Base-by-base conservation (phyloP, 2,797 vertebrate species). In the Sitta carolinensis region DNA sequence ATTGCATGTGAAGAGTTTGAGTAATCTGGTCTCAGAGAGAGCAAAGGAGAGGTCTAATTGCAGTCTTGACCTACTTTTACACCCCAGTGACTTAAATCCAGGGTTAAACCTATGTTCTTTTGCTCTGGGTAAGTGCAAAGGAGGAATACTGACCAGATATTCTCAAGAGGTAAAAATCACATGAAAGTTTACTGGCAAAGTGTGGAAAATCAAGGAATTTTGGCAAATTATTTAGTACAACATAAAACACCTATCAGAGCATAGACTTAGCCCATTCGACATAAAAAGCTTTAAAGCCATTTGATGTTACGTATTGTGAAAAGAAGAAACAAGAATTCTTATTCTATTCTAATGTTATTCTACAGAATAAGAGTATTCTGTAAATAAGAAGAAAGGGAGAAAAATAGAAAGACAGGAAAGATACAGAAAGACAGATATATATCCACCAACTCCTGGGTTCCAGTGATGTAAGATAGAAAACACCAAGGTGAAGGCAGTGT, bases 391-490 rank as follows among this genome's bases (percentile, higher is more conserved):
- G 45, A 45, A 45, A 45, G 45, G 45, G 10, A 45, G 45, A 45
- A 45, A 45, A 45, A 45, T 10, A 58, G 45, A 32, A 57, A 50
- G 26, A 43, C 45, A 43, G 18, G 45, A 51, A 51, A 67, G 18
- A 32, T 38, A 32, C 15, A 38, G 54, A 59, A 52, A 52, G 38
- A 75, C 16, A 64, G 51, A 36, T 15, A 45, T 34, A 30, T 13
- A 45, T 38, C 26, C 50, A 32, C 17, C 22, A 67, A 6, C 16
- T 85, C 38, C 16, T 45, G 19, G 7, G 9, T 45, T 76, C n/a
- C 29, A 52, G 16, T 0, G 0, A 29, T 40, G 29, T 26, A 57
- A 32, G 26, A 32, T 42, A 50, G 36, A 38, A 52, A 68, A 29
- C 13, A 45, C 23, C 23, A 45, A n/a, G 19, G 25, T 52, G 7